phyloP scores from a whole-genome alignment of 2,113 vertebrate genomes.

The Procavia capensis region DNA sequence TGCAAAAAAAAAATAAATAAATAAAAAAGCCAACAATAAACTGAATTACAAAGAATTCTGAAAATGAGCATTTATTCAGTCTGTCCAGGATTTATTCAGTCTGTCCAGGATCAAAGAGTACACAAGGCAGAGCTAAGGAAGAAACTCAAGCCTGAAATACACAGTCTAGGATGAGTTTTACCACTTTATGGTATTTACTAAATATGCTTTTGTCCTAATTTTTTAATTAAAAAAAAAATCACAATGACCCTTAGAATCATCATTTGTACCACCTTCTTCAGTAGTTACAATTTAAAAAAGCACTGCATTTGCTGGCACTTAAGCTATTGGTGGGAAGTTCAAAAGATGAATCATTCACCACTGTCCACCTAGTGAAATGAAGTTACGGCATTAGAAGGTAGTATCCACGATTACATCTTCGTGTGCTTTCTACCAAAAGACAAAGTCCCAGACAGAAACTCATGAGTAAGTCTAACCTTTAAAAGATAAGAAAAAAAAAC shows the following conservation, averaged over 20 bases:
- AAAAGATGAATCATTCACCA: background rate
- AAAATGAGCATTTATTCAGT: background rate
- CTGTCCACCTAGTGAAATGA: background rate
- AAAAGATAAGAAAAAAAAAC: constrained; percentile 1
- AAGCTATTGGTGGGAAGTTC: background rate
- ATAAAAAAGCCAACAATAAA: no score
- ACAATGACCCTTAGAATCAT: background rate
- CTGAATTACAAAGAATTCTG: background rate
- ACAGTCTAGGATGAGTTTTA: background rate
- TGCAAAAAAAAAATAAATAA: background rate
- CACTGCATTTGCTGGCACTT: background rate
- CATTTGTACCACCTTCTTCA: background rate
- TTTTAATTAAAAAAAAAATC: background rate
- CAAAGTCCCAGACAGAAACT: background rate
- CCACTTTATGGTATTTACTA: background rate
- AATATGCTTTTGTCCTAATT: background rate
- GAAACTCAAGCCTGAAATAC: background rate
- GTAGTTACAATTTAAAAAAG: background rate
- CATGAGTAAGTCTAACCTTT: background rate
- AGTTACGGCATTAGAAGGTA: background rate
- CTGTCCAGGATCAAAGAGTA: background rate
- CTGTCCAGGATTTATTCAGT: background rate
- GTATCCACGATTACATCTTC: background rate
- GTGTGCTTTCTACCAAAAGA: background rate
- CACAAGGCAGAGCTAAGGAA: background rate